A percentile compares a stretch with the other conserved stretches of the same genome.
Conservation (phyloP, 2,113 vertebrate genomes). For the Cinclus mexicanus region DNA sequence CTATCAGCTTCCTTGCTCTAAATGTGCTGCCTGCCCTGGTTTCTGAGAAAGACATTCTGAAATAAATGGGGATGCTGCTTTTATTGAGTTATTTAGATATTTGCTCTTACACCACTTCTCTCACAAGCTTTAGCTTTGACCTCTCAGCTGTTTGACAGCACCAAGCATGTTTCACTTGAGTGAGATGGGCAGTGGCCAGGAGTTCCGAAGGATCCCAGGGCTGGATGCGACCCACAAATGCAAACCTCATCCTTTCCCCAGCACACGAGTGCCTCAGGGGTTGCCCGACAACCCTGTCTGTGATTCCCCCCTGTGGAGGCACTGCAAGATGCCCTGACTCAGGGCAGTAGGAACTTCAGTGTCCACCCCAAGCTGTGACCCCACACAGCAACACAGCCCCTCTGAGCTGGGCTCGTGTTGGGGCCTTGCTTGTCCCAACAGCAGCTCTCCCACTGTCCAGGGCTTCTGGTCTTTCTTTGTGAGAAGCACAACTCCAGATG, state of each 20-base stretch:
- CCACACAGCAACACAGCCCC: too few species aligned
- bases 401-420: background rate
- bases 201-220: background rate
- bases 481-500: accelerated
- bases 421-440: background rate
- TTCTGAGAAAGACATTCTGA: background rate
- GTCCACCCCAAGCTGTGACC: background rate
- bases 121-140: background rate
- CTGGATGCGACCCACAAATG: background rate
- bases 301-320: background rate
- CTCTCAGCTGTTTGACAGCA: background rate
- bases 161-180: background rate
- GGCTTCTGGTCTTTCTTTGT: background rate
- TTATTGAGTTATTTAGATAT: background rate
- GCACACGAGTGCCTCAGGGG: too few species aligned
- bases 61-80: background rate
- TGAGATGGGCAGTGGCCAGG: accelerated
- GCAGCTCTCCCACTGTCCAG: background rate
- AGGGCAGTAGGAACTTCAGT: accelerated
- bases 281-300: background rate
- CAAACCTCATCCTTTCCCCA: background rate
- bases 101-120: background rate
- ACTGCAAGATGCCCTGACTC: too few species aligned
- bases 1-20: background rate
- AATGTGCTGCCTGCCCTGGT: background rate